Evolutionary conservation across 2,797 vertebrate species (phyloP), one percentile per base, ranked within the genome.

Genomic region (Myotis myotis): DNA sequence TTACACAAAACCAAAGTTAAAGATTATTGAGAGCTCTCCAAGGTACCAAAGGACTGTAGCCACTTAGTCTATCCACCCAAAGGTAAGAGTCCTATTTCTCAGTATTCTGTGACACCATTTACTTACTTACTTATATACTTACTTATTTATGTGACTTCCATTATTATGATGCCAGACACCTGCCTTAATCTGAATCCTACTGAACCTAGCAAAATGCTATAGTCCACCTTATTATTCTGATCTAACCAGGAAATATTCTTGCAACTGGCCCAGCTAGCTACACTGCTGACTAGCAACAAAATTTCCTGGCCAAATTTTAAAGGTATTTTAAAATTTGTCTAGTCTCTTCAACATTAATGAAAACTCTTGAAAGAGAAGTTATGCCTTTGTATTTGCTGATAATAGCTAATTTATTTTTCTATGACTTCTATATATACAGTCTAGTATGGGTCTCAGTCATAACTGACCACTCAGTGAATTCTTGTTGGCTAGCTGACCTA

Each of bases 1-100:
- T 83, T 17, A 75, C 12, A 80, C 33, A 82, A 91, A 72, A 91
- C 53, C n/a, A 44, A 90, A 87, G 11, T 66, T 22, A 28, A 76
- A 94, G 22, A 19, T 47, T 87, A 15, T 1, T 47, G 20, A 89
- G 93, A 79, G 53, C 94, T 96, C 87, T 93, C 92, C 87, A 93
- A 88, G 93, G 84, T 96, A 93, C 85, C 60, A 8, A 33, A 23
- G 23, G 19, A 64, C 6, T 33, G 11, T 23, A 57, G 5, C 16
- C 22, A 41, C 8, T 86, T 66, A 19, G 25, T 70, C 6, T 91
- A 60, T 60, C 19, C 10, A 64, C 1, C 3, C 12, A 81, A 22
- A 4, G 30, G 2, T n/a, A 41, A 81, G 10, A 55, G 9, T 41
- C 4, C 4, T 75, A 0, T 62, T 87, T 90, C 70, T 93, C 20